Conservation (phyloP, 2,113 vertebrate genomes). For the Rattus rattus region DNA sequence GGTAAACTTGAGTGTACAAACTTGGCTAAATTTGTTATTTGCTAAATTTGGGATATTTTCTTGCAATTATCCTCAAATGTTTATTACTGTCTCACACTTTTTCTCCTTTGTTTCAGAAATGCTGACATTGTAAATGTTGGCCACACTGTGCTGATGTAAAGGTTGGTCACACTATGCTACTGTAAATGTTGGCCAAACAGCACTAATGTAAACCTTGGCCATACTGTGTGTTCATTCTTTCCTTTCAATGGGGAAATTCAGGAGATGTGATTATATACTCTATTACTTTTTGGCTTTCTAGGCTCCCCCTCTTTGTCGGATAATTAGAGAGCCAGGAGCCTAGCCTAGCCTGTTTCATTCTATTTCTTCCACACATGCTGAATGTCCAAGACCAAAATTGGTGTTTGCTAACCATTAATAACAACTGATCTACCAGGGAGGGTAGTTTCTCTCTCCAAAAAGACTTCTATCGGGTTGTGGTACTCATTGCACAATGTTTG, state of each 20-base stretch:
- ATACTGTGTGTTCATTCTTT: background rate
- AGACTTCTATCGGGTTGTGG: background rate
- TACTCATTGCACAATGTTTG: background rate
- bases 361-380: background rate
- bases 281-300: background rate
- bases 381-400: background rate
- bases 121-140: background rate
- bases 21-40: background rate
- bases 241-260: background rate
- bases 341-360: background rate
- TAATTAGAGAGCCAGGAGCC: background rate
- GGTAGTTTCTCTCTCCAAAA: background rate
- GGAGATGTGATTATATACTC: background rate
- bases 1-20: background rate
- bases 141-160: background rate
- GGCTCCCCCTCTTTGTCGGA: background rate
- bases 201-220: no score
- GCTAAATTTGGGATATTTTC: background rate
- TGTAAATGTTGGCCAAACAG: no score
- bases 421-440: background rate
- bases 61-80: constrained; percentile 29
- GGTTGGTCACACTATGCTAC: background rate
- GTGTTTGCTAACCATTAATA: background rate
- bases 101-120: background rate
- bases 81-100: background rate